These are phyloP conservation scores for Netelia melanura DNA, from an alignment of 2,888 invertebrate species.

Conservation along the genomic window DNA sequence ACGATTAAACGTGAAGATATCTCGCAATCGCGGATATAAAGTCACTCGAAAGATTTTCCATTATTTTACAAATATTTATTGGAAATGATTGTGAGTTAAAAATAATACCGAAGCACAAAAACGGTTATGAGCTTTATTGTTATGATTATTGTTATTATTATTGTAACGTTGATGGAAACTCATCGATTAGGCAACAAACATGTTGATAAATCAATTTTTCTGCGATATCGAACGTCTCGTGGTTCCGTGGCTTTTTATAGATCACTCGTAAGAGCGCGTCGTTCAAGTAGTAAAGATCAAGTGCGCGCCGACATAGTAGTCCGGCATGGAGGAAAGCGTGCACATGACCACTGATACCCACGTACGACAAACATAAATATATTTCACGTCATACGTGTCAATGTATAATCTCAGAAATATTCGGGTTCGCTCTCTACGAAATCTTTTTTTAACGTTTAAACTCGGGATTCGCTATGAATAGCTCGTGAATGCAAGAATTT, in stretches of 20 bases:
- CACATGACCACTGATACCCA: neutral
- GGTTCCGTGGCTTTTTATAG: neutral
- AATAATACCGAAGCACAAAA: too few relatives aligned
- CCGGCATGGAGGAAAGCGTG: neutral
- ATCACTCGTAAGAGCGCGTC: neutral
- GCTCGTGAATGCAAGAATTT: neutral
- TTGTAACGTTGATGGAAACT: too few relatives aligned
- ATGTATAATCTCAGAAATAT: neutral
- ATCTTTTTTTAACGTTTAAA: constrained; percentile 14
- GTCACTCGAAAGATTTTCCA: neutral
- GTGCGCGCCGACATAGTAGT: constrained; percentile 42
- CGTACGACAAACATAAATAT: neutral
- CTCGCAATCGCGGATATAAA: neutral
- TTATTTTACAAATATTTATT: too few relatives aligned
- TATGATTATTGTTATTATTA: too few relatives aligned
- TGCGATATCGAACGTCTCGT: neutral
- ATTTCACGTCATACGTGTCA: neutral
- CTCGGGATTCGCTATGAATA: neutral
- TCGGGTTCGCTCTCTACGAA: constrained; percentile 8
- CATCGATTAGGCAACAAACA: too few relatives aligned
- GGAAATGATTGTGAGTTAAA: too few relatives aligned
- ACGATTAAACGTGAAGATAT: neutral
- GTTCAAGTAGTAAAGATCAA: constrained; percentile 51
- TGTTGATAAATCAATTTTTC: too few relatives aligned
- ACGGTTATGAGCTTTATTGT: too few relatives aligned